Conservation (phyloP, 2,888 invertebrate genomes). For the Stegana nigrithorax region DNA sequence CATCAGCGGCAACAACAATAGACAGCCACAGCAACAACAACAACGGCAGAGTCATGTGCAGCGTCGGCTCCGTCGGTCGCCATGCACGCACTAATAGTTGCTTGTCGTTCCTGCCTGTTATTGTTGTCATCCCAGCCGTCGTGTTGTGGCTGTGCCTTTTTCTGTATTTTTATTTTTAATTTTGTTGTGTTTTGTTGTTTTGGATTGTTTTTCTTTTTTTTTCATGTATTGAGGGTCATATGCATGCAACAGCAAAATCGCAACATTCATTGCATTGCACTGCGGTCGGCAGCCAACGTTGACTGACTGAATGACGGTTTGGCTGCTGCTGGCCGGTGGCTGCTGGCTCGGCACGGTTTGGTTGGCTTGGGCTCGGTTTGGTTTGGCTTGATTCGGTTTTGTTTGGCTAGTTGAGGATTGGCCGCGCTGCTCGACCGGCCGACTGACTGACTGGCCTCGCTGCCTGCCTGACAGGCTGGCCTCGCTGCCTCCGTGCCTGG, state of each 20-base stretch:
- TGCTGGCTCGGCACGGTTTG: no score
- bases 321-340: neutral
- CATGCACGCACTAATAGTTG: conserved; percentile 22
- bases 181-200: neutral
- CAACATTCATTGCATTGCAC: neutral
- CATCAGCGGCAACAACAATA: conserved; percentile 1
- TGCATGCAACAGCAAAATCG: neutral
- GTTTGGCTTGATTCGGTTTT: no score
- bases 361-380: no score
- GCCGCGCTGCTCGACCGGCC: neutral
- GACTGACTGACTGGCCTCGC: neutral
- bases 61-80: no score
- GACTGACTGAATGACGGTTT: no score
- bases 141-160: neutral
- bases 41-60: neutral
- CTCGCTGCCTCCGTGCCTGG: neutral
- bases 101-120: conserved; percentile 18
- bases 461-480: neutral
- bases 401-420: neutral
- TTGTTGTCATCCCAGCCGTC: conserved; percentile 8
- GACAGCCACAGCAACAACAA: neutral
- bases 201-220: no score
- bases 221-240: no score
- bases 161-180: neutral
- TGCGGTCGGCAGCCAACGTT: conserved; percentile 1